Evolutionary conservation across 2,113 vertebrate species (phyloP).

Genomic region (Steatornis caripensis): DNA sequence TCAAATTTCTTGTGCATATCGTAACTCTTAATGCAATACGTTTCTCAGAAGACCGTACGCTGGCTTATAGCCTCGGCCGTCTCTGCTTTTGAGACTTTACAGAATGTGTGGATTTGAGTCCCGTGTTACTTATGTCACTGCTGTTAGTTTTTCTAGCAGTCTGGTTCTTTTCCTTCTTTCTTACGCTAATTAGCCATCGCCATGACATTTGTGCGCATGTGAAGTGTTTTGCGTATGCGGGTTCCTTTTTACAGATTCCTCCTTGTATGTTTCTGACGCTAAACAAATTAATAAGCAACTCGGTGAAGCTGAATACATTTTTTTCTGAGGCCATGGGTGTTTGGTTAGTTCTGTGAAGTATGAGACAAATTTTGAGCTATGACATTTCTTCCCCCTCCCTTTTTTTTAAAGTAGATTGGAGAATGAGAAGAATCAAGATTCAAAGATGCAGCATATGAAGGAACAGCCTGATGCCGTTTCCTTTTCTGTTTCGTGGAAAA

Average conservation of each 20-base stretch:
- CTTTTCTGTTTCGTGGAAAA: background rate
- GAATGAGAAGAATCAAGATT: background rate
- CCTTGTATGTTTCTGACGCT: background rate
- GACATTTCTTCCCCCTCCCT: background rate
- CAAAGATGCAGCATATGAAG: background rate
- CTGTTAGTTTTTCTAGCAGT: background rate
- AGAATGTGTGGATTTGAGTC: background rate
- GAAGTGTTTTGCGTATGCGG: background rate
- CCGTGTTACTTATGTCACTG: background rate
- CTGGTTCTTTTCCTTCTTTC: background rate
- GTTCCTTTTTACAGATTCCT: background rate
- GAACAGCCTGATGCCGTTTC: background rate
- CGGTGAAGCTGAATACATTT: background rate
- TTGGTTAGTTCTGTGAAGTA: background rate
- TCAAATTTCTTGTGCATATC: background rate
- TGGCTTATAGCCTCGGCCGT: background rate
- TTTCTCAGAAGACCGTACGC: background rate
- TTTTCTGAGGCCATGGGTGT: background rate
- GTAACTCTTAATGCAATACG: background rate
- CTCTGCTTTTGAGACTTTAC: background rate
- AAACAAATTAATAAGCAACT: background rate
- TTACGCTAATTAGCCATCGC: background rate
- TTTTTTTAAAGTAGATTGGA: background rate
- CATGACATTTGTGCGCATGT: background rate
- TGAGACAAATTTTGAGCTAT: background rate